Evolutionary conservation across 1,140 invertebrate species (phyloP).

Genomic region (Paraescarpia echinospica): DNA sequence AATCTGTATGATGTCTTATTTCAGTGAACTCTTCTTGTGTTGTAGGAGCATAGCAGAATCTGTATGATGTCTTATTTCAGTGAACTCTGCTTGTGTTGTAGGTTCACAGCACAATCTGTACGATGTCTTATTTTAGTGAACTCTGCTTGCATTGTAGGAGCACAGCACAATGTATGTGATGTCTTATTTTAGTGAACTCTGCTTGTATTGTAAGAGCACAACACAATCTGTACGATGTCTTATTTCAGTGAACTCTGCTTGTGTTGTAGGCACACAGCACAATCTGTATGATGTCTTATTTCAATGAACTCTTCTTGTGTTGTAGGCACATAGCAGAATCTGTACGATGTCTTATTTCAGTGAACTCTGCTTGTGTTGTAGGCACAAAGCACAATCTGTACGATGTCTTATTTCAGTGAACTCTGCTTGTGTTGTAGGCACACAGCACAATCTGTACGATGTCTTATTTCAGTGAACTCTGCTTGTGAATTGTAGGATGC

Average conservation of each 20-base stretch:
- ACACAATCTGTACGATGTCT: too few relatives aligned
- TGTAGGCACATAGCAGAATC: constrained; percentile 55
- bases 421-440: constrained; percentile 24
- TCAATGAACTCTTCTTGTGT: not conserved
- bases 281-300: too few relatives aligned
- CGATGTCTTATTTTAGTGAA: too few relatives aligned
- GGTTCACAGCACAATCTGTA: constrained; percentile 62
- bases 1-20: too few relatives aligned
- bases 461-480: not conserved
- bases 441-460: too few relatives aligned
- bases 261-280: constrained; percentile 56
- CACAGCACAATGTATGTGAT: too few relatives aligned
- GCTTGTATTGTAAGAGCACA: constrained; percentile 32
- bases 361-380: not conserved
- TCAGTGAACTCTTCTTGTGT: not conserved
- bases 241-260: not conserved
- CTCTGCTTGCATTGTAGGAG: constrained; percentile 24
- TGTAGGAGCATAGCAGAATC: constrained; percentile 55
- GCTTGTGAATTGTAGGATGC: constrained; percentile 26
- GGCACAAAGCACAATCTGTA: constrained; percentile 62
- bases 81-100: not conserved
- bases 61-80: too few relatives aligned
- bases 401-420: too few relatives aligned
- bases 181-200: not conserved
- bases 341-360: too few relatives aligned